Evolutionary conservation across 2,797 vertebrate species (phyloP), one percentile per base, ranked within the genome.

Genomic region (Neosilurus hyrtlii): DNA sequence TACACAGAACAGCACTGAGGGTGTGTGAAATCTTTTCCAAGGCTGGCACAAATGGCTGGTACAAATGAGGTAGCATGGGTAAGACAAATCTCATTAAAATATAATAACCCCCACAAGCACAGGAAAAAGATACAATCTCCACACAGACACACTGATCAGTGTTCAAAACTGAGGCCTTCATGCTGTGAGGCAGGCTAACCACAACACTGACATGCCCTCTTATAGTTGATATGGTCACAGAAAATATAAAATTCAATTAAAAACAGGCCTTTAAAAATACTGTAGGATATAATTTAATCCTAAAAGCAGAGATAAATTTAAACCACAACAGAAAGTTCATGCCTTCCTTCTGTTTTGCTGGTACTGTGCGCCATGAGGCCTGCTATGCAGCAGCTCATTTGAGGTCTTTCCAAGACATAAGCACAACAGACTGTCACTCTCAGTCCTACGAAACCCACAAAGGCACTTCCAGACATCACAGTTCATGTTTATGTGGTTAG

Each of bases 401-500:
- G 57, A 88, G 79, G 87, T 82, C 81, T 35, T 57, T 20, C 15
- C 59, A 24, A 83, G 59, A 30, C 74, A 65, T 7, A 65, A 85
- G 87, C 61, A 52, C 68, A 37, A 80, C 16, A 70, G 83, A 16
- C 62, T 30, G 63, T 57, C 66, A 52, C 78, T 75, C 57, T 30
- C 57, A 80, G n/a, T 85, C 83, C 82, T 78, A 87, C 67, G n/a
- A 57, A 66, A 54, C 35, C 81, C 84, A 59, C 71, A 73, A 57
- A n/a, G 56, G 37, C 61, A 56, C 77, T 77, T 11, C 26, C 37
- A 81, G 87, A 87, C 71, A 83, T 24, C 63, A 86, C 6, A 9
- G 26, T 35, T 43, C 72, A 11, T 83, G 81, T 89, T 87, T 84
- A 82, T 83, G 82, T 83, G 79, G 83, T 83, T 67, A 9, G 77